These are phyloP conservation scores for Amphimallon solstitiale DNA, from an alignment of 2,888 invertebrate genomes.

Conservation along the genomic window DNA sequence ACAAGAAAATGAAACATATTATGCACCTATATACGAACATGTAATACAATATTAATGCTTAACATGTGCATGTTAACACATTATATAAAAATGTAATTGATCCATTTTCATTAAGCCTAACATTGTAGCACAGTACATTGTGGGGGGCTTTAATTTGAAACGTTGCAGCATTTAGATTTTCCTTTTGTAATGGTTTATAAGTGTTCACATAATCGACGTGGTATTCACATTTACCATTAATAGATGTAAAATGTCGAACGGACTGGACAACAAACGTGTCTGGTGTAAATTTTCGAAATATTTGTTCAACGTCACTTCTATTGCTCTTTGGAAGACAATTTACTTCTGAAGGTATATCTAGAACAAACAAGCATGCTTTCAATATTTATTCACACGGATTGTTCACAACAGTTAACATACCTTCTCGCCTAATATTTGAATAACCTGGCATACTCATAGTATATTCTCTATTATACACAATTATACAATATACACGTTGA, in stretches of 20 bases:
- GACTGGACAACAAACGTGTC: slow-evolving; percentile 10
- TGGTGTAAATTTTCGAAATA: slow-evolving; percentile 8
- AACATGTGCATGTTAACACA: slow-evolving; percentile 11
- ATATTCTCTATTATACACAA: slow-evolving; percentile 12
- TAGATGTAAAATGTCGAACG: slow-evolving; percentile 10
- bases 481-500: slow-evolving; percentile 10
- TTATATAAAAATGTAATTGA: slow-evolving; percentile 12
- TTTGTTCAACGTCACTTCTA: slow-evolving; percentile 12
- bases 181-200: slow-evolving; percentile 4
- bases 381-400: slow-evolving; percentile 10
- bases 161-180: slow-evolving; percentile 6
- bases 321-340: slow-evolving; percentile 12
- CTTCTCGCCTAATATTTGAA: slow-evolving; percentile 8
- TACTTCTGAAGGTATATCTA: slow-evolving; percentile 9
- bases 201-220: slow-evolving; percentile 9
- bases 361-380: slow-evolving; percentile 12
- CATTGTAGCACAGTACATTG: slow-evolving; percentile 9
- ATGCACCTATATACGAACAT: slow-evolving; percentile 7
- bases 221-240: slow-evolving; percentile 9
- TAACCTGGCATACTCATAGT: slow-evolving; percentile 6
- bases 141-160: slow-evolving; percentile 8
- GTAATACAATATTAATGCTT: slow-evolving; percentile 12
- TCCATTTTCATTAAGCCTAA: slow-evolving; percentile 9
- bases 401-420: slow-evolving; percentile 7
- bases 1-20: slow-evolving; percentile 12